Evolutionary conservation across 2,888 invertebrate species (phyloP), one percentile per base, ranked within the genome.

Genomic region (Odiellus spinosus): DNA sequence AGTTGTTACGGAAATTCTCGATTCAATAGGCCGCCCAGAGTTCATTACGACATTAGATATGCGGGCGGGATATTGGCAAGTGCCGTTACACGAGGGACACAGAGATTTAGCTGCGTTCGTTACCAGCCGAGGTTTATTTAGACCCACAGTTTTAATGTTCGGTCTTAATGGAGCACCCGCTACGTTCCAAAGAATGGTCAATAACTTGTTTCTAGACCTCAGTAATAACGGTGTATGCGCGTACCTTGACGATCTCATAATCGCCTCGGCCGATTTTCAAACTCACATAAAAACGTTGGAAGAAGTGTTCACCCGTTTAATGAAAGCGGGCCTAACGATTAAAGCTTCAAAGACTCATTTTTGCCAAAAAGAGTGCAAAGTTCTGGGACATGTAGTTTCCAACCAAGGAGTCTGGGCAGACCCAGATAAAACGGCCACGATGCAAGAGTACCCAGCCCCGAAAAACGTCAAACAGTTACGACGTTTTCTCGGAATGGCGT

Each of bases 21-120:
- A 26, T 4, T 26, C 26, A 8, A 26, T 26, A 26, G 8, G 26
- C 4, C 4, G 8, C 4, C 26, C 26, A 26, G 8, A 26, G 8
- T 26, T 6, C 8, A 26, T 26, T 6, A 26, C 26, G 5, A 26
- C 26, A 6, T 38, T 55, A 6, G 55, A 56, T 44, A 35, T 53
- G 15, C 26, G 44, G 5, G 20, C 10, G n/a, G 54, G 51, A 4
- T 55, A 50, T 48, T 54, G 48, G 49, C 53, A 54, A 39, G 46
- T 55, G 3, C 43, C 40, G 12, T 19, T 56, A 26, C 32, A 53
- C 26, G 35, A 38, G 12, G 44, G 45, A 6, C 21, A 35, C 19
- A 43, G 47, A 12, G 42, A 48, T 5, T 47, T 49, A 11, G 54
- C 57, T 21, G 56, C 54, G 12, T 56, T 57, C 47, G 44, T 42